Evolutionary conservation across 2,113 vertebrate genomes (phyloP).

Genomic region (Eulemur rufifrons): DNA sequence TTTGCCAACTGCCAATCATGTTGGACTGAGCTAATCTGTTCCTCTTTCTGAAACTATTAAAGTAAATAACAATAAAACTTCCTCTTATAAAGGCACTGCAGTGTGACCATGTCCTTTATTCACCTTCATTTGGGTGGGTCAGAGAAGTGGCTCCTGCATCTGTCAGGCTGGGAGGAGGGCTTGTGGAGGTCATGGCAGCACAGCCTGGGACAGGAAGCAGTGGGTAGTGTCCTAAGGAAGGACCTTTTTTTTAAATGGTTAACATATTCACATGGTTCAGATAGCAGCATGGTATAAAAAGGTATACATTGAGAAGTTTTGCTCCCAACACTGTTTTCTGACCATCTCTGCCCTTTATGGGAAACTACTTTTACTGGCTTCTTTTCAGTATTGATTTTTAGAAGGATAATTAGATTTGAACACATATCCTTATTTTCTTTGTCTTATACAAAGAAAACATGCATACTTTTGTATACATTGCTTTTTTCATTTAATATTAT

Average conservation of each 20-base stretch:
- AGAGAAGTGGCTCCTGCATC: background rate
- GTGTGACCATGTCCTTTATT: slow-evolving; percentile 79
- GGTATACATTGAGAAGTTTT: background rate
- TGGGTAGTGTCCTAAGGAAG: background rate
- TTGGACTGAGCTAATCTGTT: slow-evolving; percentile 82
- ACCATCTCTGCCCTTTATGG: background rate
- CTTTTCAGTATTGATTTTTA: background rate
- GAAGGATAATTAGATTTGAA: background rate
- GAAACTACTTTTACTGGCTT: slow-evolving; percentile 8
- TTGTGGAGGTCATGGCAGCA: background rate
- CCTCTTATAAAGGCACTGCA: slow-evolving; percentile 79
- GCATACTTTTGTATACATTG: background rate
- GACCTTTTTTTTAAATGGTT: background rate
- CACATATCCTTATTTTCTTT: background rate
- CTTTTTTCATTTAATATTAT: slow-evolving; percentile 19
- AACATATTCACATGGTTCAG: background rate
- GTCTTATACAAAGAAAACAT: background rate
- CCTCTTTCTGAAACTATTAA: slow-evolving; percentile 82
- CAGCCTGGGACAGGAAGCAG: background rate
- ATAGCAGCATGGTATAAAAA: background rate
- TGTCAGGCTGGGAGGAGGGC: background rate
- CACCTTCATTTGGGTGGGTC: slow-evolving; percentile 37
- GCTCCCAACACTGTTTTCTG: background rate
- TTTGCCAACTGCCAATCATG: slow-evolving; percentile 80
- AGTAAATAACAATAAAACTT: slow-evolving; percentile 85